Percentiles rank a stretch among this genome's conserved stretches.
Conservation (phyloP, 2,113 vertebrate genomes). For the Muntiacus reevesi region DNA sequence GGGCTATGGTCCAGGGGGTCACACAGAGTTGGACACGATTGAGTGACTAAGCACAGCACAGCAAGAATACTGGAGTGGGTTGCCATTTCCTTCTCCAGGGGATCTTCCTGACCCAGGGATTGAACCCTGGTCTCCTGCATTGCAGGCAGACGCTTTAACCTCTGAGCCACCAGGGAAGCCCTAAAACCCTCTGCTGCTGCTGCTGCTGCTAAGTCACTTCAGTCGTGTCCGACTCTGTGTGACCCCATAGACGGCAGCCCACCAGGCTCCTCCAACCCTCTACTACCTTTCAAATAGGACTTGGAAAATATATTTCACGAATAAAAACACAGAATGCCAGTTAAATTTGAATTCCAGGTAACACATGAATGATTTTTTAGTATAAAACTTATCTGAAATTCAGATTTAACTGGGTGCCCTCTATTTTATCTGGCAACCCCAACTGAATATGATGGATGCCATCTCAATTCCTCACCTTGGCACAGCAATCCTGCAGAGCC, state of each 20-base stretch:
- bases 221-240: no score
- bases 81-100: background rate
- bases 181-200: background rate
- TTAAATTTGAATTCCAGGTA: background rate
- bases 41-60: no score
- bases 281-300: background rate
- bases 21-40: no score
- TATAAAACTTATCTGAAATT: background rate
- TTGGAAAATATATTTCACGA: background rate
- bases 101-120: background rate
- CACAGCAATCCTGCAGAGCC: background rate
- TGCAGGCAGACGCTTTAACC: no score
- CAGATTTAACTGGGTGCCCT: background rate
- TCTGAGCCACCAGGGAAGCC: background rate
- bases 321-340: background rate
- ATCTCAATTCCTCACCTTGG: background rate
- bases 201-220: no score
- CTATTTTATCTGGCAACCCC: background rate
- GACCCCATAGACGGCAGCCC: no score
- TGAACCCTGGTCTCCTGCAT: background rate
- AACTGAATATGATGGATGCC: background rate
- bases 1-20: no score
- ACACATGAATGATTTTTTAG: background rate
- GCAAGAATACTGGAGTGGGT: background rate
- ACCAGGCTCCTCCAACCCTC: no score